Base-by-base conservation (phyloP, 2,113 vertebrate genomes). In the Callospermophilus lateralis region DNA sequence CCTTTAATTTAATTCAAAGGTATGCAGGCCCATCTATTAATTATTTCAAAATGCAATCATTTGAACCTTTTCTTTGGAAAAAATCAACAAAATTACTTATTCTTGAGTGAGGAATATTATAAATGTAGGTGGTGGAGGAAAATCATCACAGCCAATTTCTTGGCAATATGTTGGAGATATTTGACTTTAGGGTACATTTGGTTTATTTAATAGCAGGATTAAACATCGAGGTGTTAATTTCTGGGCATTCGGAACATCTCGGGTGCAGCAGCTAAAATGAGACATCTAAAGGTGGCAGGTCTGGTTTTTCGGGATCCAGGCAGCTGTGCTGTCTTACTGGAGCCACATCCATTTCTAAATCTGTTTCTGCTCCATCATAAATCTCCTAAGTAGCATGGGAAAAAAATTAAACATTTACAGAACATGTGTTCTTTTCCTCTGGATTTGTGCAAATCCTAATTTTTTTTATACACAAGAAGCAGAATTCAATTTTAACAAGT, bases 1-100 rank as follows among this genome's bases (percentile, higher is more conserved):
- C 99, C 98, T 99, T 99, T 99, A 98, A 99, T 99, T 99, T 98
- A 99, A 99, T 98, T 99, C 98, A 99, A 98, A 99, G 98, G 98
- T 99, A 99, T 99, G 99, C 98, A 99, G 99, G 98, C 99, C 99
- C 99, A 99, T 99, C 99, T 99, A 99, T 99, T 99, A 99, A 99
- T 99, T 99, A 99, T 99, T 99, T 99, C 99, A 99, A 99, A 99
- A 99, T n/a, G n/a, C n/a, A n/a, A n/a, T n/a, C n/a, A n/a, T n/a
- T n/a, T n/a, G n/a, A n/a, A n/a, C n/a, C n/a, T n/a, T n/a, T n/a
- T n/a, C n/a, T n/a, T n/a, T n/a, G n/a, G n/a, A n/a, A n/a, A n/a
- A n/a, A n/a, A n/a, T n/a, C n/a, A n/a, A n/a, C n/a, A n/a, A n/a
- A n/a, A n/a, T n/a, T n/a, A n/a, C n/a, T n/a, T n/a, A n/a, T n/a